Evolutionary conservation across 2,113 vertebrate genomes (phyloP).

Genomic region (Danio rerio): GRCz12tu NC_133194.1:26957001-26957500

Average conservation of each 20-base stretch:
- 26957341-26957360: slow-evolving; percentile 84
- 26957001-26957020: neutral
- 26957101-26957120: neutral
- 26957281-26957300: neutral
- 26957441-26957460: too few species aligned
- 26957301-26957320: slow-evolving; percentile 82
- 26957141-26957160: slow-evolving; percentile 2
- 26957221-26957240: neutral
- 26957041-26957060: neutral
- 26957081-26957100: slow-evolving; percentile 10
- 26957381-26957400: slow-evolving; percentile 74
- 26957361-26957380: slow-evolving; percentile 86
- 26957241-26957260: neutral
- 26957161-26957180: neutral
- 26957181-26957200: neutral
- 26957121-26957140: neutral
- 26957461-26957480: too few species aligned
- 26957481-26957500: too few species aligned
- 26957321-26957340: slow-evolving; percentile 81
- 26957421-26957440: neutral
- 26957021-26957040: neutral
- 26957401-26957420: neutral
- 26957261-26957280: neutral
- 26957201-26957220: neutral
- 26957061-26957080: neutral